Base-by-base conservation (phyloP, 2,113 vertebrate species). In the Oenanthe melanoleuca region DNA sequence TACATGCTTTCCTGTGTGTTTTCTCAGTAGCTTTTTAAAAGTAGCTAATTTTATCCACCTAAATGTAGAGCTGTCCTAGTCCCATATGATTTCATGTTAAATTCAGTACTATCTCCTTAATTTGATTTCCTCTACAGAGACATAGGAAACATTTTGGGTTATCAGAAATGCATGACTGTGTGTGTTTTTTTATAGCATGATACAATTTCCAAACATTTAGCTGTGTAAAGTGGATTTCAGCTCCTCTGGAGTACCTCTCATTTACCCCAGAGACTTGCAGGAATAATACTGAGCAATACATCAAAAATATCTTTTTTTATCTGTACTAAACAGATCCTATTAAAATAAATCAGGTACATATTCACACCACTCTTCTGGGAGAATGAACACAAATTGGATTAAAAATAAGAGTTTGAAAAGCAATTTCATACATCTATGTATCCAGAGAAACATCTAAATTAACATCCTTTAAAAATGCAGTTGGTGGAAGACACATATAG, bases 141-240 rank as follows among this genome's bases (percentile, higher is more conserved):
- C 33, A 40, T 20, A 59, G 24, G 24, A 80, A 71, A 64, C 31
- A 21, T 94, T 69, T 25, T 80, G 75, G 21, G 64, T 88, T 90
- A 78, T 86, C 38, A 78, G 72, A 88, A 93, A 90, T 78, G 66
- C 82, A 77, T 59, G 26, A 2, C 2, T 38, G 4, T 67, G 6
- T 65, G 25, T 26, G 34, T 14, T 80, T 92, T 92, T 93, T 91
- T 47, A 33, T n/a, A 55, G 47, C 26, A 55, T 90, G 38, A 59
- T 55, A 70, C 9, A 3, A 45, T 92, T 95, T 94, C 60, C n/a
- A 77, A 83, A 25, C 56, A 92, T 90, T 93, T 92, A 90, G 38
- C 29, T 80, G 71, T 74, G 31, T 84, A 92, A 83, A 90, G 82
- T 28, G 24, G 44, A 74, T 96, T 94, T 88, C 47, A 34, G 34